phyloP scores from a whole-genome alignment of 2,888 invertebrate species.

The Scaptomyza tumidula region DNA sequence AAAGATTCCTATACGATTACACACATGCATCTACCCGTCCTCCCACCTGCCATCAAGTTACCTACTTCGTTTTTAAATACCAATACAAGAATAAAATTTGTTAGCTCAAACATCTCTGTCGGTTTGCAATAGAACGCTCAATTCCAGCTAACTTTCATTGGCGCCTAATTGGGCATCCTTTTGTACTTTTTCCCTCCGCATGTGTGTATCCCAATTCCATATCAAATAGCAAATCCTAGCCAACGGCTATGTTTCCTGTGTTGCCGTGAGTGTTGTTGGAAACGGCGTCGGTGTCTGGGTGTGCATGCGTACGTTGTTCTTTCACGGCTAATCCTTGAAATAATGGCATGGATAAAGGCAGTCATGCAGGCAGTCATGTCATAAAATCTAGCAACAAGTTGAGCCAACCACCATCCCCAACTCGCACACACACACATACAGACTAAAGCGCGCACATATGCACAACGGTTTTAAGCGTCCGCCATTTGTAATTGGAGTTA shows the following conservation, averaged over 20 bases:
- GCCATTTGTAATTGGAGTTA: conserved; percentile 78
- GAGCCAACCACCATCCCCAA: conserved; percentile 52
- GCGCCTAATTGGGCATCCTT: conserved; percentile 56
- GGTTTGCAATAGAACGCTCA: conserved; percentile 21
- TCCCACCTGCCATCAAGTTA: conserved; percentile 43
- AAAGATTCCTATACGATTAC: conserved; percentile 60
- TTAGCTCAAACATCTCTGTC: conserved; percentile 43
- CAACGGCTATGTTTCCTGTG: conserved; percentile 29
- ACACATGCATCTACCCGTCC: conserved; percentile 17
- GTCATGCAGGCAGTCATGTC: conserved; percentile 55
- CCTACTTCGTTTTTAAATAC: conserved; percentile 57
- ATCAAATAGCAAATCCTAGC: conserved; percentile 63
- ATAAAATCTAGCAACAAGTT: conserved; percentile 78
- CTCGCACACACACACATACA: conserved; percentile 11
- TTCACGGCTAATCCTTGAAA: conserved; percentile 78
- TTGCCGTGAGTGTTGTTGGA: conserved; percentile 1
- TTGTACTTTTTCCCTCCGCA: conserved; percentile 14
- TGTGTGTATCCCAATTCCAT: conserved; percentile 16
- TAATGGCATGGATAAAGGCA: conserved; percentile 76
- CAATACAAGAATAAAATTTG: conserved; percentile 64
- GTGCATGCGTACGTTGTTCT: conserved; percentile 65
- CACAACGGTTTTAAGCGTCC: conserved; percentile 67
- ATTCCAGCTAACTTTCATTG: conserved; percentile 49
- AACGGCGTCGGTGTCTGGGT: conserved; percentile 35
- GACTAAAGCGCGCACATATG: conserved; percentile 44